A percentile compares a stretch with the other conserved stretches of the same genome.
These are phyloP conservation scores for Sylvicola cinctus DNA, from an alignment of 2,888 invertebrate species.

Conservation along the genomic window DNA sequence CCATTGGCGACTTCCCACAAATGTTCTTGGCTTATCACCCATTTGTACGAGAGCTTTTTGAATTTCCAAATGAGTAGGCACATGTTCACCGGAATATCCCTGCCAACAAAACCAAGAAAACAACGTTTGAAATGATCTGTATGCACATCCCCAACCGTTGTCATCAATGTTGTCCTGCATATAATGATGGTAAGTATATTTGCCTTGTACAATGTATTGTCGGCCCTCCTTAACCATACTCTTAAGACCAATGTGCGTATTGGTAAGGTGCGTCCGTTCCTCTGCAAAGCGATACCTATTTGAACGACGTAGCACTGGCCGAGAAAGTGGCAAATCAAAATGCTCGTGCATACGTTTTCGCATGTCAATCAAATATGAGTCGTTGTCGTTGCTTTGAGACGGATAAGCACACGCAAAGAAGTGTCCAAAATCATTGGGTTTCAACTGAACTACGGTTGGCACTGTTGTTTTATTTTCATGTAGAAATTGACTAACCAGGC, in stretches of 20 bases:
- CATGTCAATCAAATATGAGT: too few relatives aligned
- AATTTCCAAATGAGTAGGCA: slow-evolving; percentile 71
- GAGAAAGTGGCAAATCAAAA: slow-evolving; percentile 41
- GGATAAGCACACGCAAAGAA: slow-evolving; percentile 56
- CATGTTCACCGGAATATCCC: slow-evolving; percentile 52
- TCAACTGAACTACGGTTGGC: slow-evolving; percentile 37
- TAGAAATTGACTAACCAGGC: background rate
- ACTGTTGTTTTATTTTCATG: background rate
- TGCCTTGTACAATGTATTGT: slow-evolving; percentile 49
- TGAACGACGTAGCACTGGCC: slow-evolving; percentile 54
- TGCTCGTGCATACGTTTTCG: slow-evolving; percentile 49
- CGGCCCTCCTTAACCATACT: slow-evolving; percentile 26
- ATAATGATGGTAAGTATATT: slow-evolving; percentile 90
- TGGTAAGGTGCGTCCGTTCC: slow-evolving; percentile 34
- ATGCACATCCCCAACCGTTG: slow-evolving; percentile 99
- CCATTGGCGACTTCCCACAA: slow-evolving; percentile 87
- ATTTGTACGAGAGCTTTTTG: slow-evolving; percentile 88
- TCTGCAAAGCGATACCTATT: slow-evolving; percentile 39
- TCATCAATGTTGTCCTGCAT: slow-evolving; percentile 89
- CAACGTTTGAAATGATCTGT: slow-evolving; percentile 89
- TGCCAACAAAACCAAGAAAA: slow-evolving; percentile 88
- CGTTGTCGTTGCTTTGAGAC: slow-evolving; percentile 13
- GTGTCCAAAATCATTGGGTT: slow-evolving; percentile 48
- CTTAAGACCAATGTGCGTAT: slow-evolving; percentile 43
- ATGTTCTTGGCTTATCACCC: slow-evolving; percentile 73